These are phyloP conservation scores for Auanema sp. DNA, from an alignment of 2,888 invertebrate genomes.

Conservation along the genomic window DNA sequence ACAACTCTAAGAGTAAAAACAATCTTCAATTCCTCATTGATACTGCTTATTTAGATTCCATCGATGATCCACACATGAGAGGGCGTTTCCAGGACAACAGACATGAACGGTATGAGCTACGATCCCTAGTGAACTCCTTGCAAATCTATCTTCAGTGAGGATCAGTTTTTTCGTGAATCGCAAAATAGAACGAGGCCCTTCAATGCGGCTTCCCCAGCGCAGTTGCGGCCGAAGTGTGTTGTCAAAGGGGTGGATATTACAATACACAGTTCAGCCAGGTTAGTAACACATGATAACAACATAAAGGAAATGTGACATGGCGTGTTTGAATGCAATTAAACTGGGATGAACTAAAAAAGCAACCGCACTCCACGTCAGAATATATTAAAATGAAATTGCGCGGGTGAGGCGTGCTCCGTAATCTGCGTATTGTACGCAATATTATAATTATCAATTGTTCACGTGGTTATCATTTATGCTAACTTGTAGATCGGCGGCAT, in stretches of 20 bases:
- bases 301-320: too few species aligned
- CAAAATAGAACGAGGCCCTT: background rate
- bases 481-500: too few species aligned
- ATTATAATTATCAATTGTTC: too few species aligned
- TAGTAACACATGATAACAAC: too few species aligned
- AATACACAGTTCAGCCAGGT: constrained; percentile 6
- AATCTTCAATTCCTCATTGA: background rate
- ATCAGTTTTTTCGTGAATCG: constrained; percentile 22
- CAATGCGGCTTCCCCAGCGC: background rate
- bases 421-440: too few species aligned
- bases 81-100: background rate
- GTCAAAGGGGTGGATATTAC: constrained; percentile 8
- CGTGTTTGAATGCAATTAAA: too few species aligned
- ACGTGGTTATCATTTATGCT: too few species aligned
- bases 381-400: too few species aligned
- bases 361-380: too few species aligned
- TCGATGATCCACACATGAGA: background rate
- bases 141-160: constrained; percentile 4
- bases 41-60: background rate
- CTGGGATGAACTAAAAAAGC: too few species aligned
- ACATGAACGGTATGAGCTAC: constrained; percentile 9
- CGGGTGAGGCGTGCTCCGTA: too few species aligned
- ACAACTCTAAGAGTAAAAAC: background rate
- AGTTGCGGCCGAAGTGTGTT: constrained; percentile 1
- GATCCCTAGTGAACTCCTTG: background rate